phyloP scores from a whole-genome alignment of 30 jellyfish, hydroid and myxozoan species.

The Hydra vulgaris region DNA sequence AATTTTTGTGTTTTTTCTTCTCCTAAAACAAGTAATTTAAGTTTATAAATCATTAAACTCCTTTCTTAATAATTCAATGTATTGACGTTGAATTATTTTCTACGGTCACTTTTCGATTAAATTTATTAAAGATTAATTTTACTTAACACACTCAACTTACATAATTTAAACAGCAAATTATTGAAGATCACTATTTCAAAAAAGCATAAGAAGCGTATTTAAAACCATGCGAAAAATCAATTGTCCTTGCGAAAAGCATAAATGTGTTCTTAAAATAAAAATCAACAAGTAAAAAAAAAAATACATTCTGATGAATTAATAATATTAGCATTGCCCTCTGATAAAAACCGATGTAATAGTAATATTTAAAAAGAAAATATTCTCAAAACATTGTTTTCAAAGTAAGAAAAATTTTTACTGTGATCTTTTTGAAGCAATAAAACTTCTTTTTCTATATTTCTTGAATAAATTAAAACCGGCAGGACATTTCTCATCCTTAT shows the following conservation, averaged over 20 bases:
- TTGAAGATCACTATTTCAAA: background rate
- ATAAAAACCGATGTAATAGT: background rate
- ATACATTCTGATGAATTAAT: background rate
- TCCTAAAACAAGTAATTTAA: background rate
- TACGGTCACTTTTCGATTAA: too few species aligned
- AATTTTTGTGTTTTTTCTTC: background rate
- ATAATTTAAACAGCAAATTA: too few species aligned
- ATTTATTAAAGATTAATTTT: too few species aligned
- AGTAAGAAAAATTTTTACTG: background rate
- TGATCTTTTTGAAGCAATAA: background rate
- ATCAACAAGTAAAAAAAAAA: too few species aligned
- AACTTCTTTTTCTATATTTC: background rate
- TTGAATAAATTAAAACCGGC: background rate
- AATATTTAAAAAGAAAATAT: too few species aligned
- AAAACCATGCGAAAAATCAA: background rate
- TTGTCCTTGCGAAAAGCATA: background rate
- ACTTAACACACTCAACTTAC: too few species aligned
- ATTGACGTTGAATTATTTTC: too few species aligned
- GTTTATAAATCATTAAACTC: too few species aligned
- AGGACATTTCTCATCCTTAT: background rate
- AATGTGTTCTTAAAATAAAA: background rate
- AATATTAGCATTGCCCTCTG: background rate
- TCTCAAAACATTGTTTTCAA: background rate
- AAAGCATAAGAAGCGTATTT: background rate
- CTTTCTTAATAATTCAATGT: too few species aligned